Evolutionary conservation across 2,888 invertebrate species (phyloP).

Genomic region (Electrophaes corylata): DNA sequence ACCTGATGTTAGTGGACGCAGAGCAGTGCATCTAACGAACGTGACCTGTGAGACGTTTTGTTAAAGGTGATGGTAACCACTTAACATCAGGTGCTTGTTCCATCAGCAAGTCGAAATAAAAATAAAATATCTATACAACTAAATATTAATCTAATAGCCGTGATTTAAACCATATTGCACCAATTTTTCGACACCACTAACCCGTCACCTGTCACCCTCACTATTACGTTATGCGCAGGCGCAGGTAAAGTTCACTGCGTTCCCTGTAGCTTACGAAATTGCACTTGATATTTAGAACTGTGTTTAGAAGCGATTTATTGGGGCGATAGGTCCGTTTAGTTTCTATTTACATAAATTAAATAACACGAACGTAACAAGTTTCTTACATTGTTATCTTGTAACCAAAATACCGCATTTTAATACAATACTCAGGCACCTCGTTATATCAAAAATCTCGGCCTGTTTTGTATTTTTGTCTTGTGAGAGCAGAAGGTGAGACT

Average conservation of each 20-base stretch:
- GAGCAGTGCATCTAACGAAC: too few relatives aligned
- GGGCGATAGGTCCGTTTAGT: slow-evolving; percentile 13
- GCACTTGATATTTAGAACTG: slow-evolving; percentile 22
- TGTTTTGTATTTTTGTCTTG: background rate
- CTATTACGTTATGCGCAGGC: slow-evolving; percentile 18
- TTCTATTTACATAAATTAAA: slow-evolving; percentile 3
- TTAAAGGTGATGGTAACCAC: too few relatives aligned
- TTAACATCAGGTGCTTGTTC: too few relatives aligned
- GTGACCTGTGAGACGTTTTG: too few relatives aligned
- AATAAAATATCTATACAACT: too few relatives aligned
- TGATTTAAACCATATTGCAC: slow-evolving; percentile 8
- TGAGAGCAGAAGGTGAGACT: too few relatives aligned
- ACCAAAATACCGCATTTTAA: background rate
- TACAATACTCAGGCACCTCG: too few relatives aligned
- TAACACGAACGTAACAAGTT: background rate
- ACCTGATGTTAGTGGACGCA: too few relatives aligned
- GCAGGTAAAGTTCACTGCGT: slow-evolving; percentile 36
- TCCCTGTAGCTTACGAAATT: slow-evolving; percentile 32
- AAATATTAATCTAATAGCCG: too few relatives aligned
- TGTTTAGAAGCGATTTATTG: slow-evolving; percentile 14
- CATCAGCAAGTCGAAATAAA: too few relatives aligned
- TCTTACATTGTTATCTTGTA: background rate
- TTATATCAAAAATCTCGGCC: background rate
- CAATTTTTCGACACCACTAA: slow-evolving; percentile 24
- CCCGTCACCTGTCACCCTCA: slow-evolving; percentile 29